A percentile compares a stretch with the other conserved stretches of the same genome.
Conservation (phyloP, 2,888 invertebrate genomes). For the Scaptomyza reducta region DNA sequence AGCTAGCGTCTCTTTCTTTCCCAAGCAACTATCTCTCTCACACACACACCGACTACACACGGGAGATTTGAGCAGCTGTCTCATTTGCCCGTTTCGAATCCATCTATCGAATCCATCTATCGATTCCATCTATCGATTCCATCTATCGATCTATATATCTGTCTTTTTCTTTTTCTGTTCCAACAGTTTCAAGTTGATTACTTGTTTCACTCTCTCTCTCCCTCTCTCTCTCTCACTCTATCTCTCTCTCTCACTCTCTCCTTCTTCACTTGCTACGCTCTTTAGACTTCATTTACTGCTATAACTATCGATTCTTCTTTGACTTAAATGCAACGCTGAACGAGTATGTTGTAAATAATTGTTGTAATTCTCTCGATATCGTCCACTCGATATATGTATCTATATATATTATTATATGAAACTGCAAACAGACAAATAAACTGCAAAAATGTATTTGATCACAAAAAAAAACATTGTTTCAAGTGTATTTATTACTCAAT, state of each 20-base stretch:
- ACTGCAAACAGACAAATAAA: constrained; percentile 82
- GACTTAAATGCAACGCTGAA: constrained; percentile 58
- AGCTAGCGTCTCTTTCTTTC: constrained; percentile 46
- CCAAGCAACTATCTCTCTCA: constrained; percentile 8
- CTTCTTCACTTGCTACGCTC: constrained; percentile 7
- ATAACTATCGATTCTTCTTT: constrained; percentile 33
- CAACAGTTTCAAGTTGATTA: neutral
- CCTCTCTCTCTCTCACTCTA: neutral
- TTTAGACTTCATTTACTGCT: constrained; percentile 21
- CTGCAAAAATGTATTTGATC: constrained; percentile 82
- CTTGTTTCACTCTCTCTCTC: neutral
- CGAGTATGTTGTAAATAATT: constrained; percentile 81
- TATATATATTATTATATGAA: constrained; percentile 65
- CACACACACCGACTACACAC: constrained; percentile 38
- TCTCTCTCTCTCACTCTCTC: constrained; percentile 5
- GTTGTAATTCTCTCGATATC: constrained; percentile 63
- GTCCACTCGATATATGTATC: constrained; percentile 50
- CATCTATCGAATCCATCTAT: neutral
- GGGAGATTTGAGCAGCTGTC: constrained; percentile 64
- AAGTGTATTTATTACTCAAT: too few species aligned
- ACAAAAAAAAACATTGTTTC: constrained; percentile 38
- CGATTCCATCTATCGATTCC: neutral
- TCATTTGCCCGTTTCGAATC: constrained; percentile 58
- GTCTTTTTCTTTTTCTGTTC: neutral
- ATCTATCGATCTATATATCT: neutral